These are phyloP conservation scores for Coptodon rendalli DNA, from an alignment of 2,113 vertebrate species.

Conservation along the genomic window DNA sequence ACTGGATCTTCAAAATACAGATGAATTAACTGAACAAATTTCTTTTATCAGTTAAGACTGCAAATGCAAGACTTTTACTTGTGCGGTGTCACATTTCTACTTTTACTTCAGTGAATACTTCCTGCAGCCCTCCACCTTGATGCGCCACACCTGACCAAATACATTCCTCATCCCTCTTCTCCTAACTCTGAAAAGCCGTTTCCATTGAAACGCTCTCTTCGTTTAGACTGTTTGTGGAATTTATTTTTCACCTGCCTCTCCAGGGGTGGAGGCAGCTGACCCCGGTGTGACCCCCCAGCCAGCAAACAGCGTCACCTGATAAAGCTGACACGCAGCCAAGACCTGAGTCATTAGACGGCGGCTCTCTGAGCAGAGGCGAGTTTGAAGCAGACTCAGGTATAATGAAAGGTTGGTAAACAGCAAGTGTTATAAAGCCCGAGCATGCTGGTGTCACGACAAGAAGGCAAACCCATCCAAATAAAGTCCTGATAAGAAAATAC, in stretches of 20 bases:
- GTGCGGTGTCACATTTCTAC: neutral
- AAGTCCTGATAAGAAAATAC: constrained; percentile 67
- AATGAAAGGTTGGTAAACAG: constrained; percentile 67
- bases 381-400: constrained; percentile 37
- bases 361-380: constrained; percentile 50
- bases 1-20: neutral
- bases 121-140: constrained; percentile 11
- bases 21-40: neutral
- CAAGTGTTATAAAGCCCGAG: constrained; percentile 60
- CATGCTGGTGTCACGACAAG: constrained; percentile 34
- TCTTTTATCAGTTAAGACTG: neutral
- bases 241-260: constrained; percentile 50
- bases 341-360: constrained; percentile 78
- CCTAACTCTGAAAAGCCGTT: constrained; percentile 42
- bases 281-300: constrained; percentile 73
- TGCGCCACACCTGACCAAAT: constrained; percentile 72
- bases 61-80: neutral
- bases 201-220: constrained; percentile 45
- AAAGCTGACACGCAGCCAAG: constrained; percentile 82
- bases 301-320: constrained; percentile 79
- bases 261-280: constrained; percentile 58
- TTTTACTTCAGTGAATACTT: neutral
- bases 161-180: constrained; percentile 64
- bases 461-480: constrained; percentile 53
- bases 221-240: constrained; percentile 60